A percentile compares a stretch with the other conserved stretches of the same genome.
These are phyloP conservation scores for Poicephalus gulielmi DNA, from an alignment of 2,113 vertebrate genomes.

Conservation along the genomic window DNA sequence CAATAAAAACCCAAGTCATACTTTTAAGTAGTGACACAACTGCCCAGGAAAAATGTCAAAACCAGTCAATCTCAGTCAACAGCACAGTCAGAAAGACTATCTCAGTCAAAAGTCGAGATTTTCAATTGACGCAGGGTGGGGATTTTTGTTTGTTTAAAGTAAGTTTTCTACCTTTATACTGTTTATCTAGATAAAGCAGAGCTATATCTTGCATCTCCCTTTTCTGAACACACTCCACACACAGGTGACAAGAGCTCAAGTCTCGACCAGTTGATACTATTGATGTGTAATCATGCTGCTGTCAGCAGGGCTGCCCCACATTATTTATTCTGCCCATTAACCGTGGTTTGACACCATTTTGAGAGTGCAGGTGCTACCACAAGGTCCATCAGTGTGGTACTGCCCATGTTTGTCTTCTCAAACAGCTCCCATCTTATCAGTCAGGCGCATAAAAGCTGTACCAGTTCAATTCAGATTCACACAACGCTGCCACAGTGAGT, in stretches of 20 bases:
- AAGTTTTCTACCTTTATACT: neutral
- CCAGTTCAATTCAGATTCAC: neutral
- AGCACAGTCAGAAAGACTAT: neutral
- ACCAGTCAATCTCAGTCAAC: neutral
- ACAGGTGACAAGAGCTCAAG: fast-evolving
- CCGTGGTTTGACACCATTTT: neutral
- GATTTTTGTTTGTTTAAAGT: neutral
- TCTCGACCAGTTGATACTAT: neutral
- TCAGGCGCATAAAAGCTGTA: neutral
- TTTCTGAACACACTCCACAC: neutral
- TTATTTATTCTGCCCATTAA: neutral
- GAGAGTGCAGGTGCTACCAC: neutral
- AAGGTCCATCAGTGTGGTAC: fast-evolving
- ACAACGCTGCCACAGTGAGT: neutral
- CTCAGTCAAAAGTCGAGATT: neutral
- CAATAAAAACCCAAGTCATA: fast-evolving
- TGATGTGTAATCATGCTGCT: neutral
- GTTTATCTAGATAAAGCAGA: neutral
- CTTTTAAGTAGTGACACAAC: neutral
- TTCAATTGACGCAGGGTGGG: neutral
- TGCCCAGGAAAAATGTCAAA: neutral
- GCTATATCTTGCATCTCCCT: fast-evolving
- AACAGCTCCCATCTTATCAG: neutral
- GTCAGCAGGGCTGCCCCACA: neutral
- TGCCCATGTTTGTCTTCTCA: neutral